Conservation (phyloP, 2,888 invertebrate species). For the Rhagonycha fulva region DNA sequence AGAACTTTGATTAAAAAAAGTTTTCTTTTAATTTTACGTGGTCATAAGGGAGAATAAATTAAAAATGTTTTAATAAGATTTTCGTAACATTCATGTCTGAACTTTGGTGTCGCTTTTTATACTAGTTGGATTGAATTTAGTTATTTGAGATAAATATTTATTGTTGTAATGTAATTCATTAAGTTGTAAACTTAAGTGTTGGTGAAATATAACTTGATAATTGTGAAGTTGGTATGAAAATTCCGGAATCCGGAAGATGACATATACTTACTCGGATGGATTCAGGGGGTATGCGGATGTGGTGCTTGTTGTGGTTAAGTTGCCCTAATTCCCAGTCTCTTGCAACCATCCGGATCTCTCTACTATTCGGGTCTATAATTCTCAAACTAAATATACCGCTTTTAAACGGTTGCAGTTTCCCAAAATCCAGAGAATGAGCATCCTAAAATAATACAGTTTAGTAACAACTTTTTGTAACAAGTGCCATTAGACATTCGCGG, state of each 20-base stretch:
- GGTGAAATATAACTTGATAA: slow-evolving; percentile 16
- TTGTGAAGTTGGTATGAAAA: slow-evolving; percentile 25
- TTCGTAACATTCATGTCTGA: not conserved
- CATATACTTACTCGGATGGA: slow-evolving; percentile 32
- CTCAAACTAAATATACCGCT: slow-evolving; percentile 73
- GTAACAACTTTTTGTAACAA: slow-evolving; percentile 15
- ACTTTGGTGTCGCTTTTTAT: not conserved
- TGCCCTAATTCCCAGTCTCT: slow-evolving; percentile 51
- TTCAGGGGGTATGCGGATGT: slow-evolving; percentile 30
- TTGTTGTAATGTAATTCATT: not conserved
- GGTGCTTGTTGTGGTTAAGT: slow-evolving; percentile 30
- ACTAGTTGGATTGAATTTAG: too few relatives aligned
- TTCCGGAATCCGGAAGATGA: slow-evolving; percentile 18
- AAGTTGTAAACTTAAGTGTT: not conserved
- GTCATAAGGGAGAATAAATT: not conserved
- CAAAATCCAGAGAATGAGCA: slow-evolving; percentile 66
- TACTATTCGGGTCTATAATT: slow-evolving; percentile 62
- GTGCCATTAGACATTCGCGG: slow-evolving; percentile 7
- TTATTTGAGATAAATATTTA: not conserved
- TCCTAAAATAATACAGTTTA: slow-evolving; percentile 52
- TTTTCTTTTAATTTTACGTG: not conserved
- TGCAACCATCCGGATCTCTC: slow-evolving; percentile 58
- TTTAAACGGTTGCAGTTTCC: slow-evolving; percentile 61
- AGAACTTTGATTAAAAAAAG: not conserved
- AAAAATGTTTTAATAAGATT: not conserved